Evolutionary conservation across 2,113 vertebrate species (phyloP).

Genomic region (Ctenomys sociabilis): DNA sequence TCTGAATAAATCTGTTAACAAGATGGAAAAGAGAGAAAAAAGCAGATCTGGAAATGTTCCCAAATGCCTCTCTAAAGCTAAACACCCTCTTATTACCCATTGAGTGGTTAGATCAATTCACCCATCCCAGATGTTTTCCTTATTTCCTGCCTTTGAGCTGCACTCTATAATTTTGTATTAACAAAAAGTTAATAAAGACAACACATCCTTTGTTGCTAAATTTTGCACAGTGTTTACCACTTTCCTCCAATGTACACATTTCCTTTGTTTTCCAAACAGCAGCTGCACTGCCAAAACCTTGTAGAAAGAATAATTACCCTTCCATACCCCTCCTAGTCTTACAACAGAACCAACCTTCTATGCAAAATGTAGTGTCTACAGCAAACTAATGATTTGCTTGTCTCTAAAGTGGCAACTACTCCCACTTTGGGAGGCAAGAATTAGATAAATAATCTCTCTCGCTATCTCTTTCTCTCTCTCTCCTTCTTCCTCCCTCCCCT

Average conservation of each 20-base stretch:
- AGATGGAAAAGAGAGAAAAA: neutral
- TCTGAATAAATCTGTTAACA: constrained; percentile 47
- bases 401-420: neutral
- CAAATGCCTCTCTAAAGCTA: constrained; percentile 60
- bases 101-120: constrained; percentile 58
- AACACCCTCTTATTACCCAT: constrained; percentile 54
- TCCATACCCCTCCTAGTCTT: constrained; percentile 42
- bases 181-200: constrained; percentile 76
- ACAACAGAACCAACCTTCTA: neutral
- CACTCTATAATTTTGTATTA: constrained; percentile 81
- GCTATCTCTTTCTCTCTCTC: neutral
- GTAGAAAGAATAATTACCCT: constrained; percentile 68
- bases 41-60: constrained; percentile 56
- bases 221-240: constrained; percentile 74
- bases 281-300: constrained; percentile 73
- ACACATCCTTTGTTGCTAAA: constrained; percentile 78
- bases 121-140: constrained; percentile 71
- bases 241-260: constrained; percentile 74
- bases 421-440: neutral
- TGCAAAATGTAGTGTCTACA: constrained; percentile 35
- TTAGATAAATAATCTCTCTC: neutral
- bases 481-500: neutral
- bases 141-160: constrained; percentile 70
- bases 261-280: constrained; percentile 74
- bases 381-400: constrained; percentile 37